Base-by-base conservation (phyloP, 2,113 vertebrate species). In the Alosa alosa region DNA sequence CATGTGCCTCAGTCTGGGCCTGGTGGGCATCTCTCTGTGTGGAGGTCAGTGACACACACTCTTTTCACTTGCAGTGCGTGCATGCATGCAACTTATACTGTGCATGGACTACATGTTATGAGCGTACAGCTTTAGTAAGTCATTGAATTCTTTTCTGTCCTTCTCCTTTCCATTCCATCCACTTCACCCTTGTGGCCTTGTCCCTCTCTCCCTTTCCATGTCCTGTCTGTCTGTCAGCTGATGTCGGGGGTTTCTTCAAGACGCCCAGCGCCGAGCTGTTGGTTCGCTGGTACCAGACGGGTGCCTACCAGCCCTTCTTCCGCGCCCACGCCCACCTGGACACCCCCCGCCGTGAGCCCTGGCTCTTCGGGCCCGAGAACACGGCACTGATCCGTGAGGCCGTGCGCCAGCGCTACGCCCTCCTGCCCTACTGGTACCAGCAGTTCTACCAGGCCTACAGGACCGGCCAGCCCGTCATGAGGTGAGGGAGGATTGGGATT, bases 391-490 rank as follows among this genome's bases (percentile, higher is more conserved):
- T 98, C 89, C 96, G 97, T 0, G 95, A 95, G 0, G 96, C 87
- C 0, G 68, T 98, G 6, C 95, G 93, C 8, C 94, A 97, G 87
- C 95, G 97, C 17, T 98, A 98, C 45, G 92, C 96, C 0, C 91
- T 98, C 41, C 93, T 98, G 46, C 97, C 97, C 6, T 97, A 96
- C 89, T 98, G 97, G 97, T 98, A 98, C 87, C 97, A 96, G 13
- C 92, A 95, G 46, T 97, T 98, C 92, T 96, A 97, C 89, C 93
- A 91, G 0, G 88, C 96, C 8, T 86, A 97, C 86, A 93, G 68
- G 0, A 95, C 95, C 0, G 97, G 96, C 9, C 68, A 95, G 87
- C 97, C 97, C 0, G 89, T 97, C 88, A 98, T 98, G 96, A 97
- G 97, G 97, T 97, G 88, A 91, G 92, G 81, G 0, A 13, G 17